phyloP scores from a whole-genome alignment of 2,888 invertebrate genomes.

The Desoria tigrina region DNA sequence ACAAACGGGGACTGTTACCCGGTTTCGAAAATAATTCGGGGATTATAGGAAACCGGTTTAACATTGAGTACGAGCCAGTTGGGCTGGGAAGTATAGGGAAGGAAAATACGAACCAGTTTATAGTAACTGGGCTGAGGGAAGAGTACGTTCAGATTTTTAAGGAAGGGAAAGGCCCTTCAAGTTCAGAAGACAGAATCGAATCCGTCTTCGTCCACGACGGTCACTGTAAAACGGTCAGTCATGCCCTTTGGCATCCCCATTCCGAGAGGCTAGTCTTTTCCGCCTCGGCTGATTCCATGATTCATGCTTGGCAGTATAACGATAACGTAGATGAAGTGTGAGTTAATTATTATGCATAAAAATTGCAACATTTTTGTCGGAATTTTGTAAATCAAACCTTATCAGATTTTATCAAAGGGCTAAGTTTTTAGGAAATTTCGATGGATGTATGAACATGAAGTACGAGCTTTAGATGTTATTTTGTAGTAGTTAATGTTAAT shows the following conservation, averaged over 20 bases:
- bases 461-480: not conserved
- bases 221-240: slow-evolving; percentile 48
- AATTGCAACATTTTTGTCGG: too few relatives aligned
- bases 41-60: slow-evolving; percentile 40
- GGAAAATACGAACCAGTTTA: slow-evolving; percentile 41
- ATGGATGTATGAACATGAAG: not conserved
- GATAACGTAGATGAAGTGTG: slow-evolving; percentile 4
- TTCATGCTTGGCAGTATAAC: slow-evolving; percentile 53
- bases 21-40: slow-evolving; percentile 20
- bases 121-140: slow-evolving; percentile 48
- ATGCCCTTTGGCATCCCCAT: slow-evolving; percentile 45
- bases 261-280: slow-evolving; percentile 47
- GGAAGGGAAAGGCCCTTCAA: slow-evolving; percentile 6
- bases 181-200: slow-evolving; percentile 14
- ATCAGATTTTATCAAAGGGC: too few relatives aligned
- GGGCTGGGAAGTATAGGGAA: not conserved
- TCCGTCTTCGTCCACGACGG: slow-evolving; percentile 51
- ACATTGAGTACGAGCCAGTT: slow-evolving; percentile 46
- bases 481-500: too few relatives aligned
- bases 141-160: slow-evolving; percentile 44
- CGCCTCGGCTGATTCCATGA: slow-evolving; percentile 44
- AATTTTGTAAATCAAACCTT: too few relatives aligned
- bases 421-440: not conserved
- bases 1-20: slow-evolving; percentile 27
- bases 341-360: not conserved